A percentile compares a stretch with the other conserved stretches of the same genome.
Evolutionary conservation across 2,113 vertebrate species (phyloP).

Genomic region (Brachionichthys hirsutus): DNA sequence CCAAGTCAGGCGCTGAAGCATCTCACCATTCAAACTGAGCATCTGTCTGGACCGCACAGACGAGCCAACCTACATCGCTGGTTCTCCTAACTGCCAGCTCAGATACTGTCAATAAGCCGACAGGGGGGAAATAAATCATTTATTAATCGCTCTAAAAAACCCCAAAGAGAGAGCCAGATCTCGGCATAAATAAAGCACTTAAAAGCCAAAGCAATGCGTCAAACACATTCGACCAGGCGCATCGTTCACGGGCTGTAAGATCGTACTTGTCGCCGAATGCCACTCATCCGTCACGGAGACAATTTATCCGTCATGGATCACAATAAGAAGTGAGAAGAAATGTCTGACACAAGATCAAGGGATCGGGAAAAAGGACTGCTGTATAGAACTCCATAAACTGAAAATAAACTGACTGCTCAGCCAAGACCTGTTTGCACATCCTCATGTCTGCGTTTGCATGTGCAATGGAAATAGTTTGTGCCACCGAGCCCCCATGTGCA

Average conservation of each 20-base stretch:
- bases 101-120: conserved; percentile 68
- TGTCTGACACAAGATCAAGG: too few relatives aligned
- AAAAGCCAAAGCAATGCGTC: conserved; percentile 45
- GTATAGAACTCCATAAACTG: conserved; percentile 9
- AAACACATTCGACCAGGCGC: conserved; percentile 50
- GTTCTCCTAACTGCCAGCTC: conserved; percentile 57
- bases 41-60: conserved; percentile 46
- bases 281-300: conserved; percentile 54
- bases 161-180: conserved; percentile 56
- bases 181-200: conserved; percentile 65
- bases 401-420: conserved; percentile 26
- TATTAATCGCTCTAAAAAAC: conserved; percentile 71
- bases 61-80: conserved; percentile 32
- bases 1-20: conserved; percentile 25
- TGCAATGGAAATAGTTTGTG: conserved; percentile 5
- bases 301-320: conserved; percentile 18
- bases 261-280: conserved; percentile 50
- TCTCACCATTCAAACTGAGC: conserved; percentile 38
- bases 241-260: conserved; percentile 49
- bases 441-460: conserved; percentile 6
- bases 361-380: too few relatives aligned
- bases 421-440: conserved; percentile 3
- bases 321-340: conserved; percentile 4
- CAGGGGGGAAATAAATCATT: conserved; percentile 64
- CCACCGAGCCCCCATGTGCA: neutral